Percentiles rank a stretch among this genome's conserved stretches.
These are phyloP conservation scores for Gymnogyps californianus DNA, from an alignment of 2,113 vertebrate species.

Conservation along the genomic window DNA sequence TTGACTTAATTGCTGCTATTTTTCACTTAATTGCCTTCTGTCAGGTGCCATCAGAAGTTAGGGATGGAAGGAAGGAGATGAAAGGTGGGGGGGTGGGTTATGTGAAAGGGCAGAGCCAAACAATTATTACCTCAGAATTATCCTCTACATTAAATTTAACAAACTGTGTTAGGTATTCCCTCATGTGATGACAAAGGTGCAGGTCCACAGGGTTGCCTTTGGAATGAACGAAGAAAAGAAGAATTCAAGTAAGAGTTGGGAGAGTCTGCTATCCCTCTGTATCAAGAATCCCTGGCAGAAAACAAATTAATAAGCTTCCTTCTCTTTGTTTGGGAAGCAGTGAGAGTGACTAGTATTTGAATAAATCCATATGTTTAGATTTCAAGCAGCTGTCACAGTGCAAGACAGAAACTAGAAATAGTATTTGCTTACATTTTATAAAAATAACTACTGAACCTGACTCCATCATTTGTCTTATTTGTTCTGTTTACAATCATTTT, in stretches of 20 bases:
- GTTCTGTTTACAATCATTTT: background rate
- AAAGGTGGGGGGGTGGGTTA: background rate
- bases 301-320: background rate
- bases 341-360: conserved; percentile 23
- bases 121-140: background rate
- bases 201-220: background rate
- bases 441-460: conserved; percentile 12
- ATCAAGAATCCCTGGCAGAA: background rate
- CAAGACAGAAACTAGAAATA: background rate
- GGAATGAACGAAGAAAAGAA: background rate
- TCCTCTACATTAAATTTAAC: background rate
- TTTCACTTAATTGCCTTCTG: background rate
- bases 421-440: background rate
- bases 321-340: background rate
- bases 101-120: background rate
- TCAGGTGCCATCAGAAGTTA: background rate
- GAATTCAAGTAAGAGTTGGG: background rate
- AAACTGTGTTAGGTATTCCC: background rate
- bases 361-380: conserved; percentile 14
- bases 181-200: background rate
- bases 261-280: background rate
- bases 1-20: background rate
- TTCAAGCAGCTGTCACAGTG: background rate
- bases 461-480: background rate
- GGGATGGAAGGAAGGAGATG: background rate